These are phyloP conservation scores for Cephus runcator DNA, from an alignment of 2,888 invertebrate genomes.

Conservation along the genomic window DNA sequence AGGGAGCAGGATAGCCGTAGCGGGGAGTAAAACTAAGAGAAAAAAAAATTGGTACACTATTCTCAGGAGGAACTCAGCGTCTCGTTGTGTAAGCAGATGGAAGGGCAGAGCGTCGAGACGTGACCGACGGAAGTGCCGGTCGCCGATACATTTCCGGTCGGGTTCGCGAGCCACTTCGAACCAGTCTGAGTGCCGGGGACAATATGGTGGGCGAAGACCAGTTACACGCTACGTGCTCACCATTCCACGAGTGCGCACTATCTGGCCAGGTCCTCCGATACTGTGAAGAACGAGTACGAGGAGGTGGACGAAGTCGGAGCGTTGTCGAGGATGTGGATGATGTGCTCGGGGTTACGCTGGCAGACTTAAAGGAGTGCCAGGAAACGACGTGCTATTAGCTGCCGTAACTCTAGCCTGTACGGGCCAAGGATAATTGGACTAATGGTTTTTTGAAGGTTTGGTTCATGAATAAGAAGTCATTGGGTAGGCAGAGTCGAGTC, in stretches of 20 bases:
- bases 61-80: slow-evolving; percentile 12
- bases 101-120: slow-evolving; percentile 41
- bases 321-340: slow-evolving; percentile 7
- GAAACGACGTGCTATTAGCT: slow-evolving; percentile 40
- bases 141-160: slow-evolving; percentile 51
- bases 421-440: slow-evolving; percentile 57
- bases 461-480: slow-evolving; percentile 25
- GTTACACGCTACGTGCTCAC: slow-evolving; percentile 55
- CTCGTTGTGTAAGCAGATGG: slow-evolving; percentile 21
- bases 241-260: slow-evolving; percentile 27
- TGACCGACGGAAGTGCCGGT: slow-evolving; percentile 53
- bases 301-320: slow-evolving; percentile 7
- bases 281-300: not conserved
- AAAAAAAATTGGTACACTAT: slow-evolving; percentile 1
- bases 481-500: not conserved
- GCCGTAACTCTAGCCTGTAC: slow-evolving; percentile 52
- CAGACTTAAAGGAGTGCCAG: slow-evolving; percentile 56
- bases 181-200: slow-evolving; percentile 43
- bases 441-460: slow-evolving; percentile 44
- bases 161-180: slow-evolving; percentile 33
- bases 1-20: not conserved
- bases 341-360: slow-evolving; percentile 26
- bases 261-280: slow-evolving; percentile 6
- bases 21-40: not conserved
- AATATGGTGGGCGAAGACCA: slow-evolving; percentile 56